Percentiles rank a stretch among this genome's conserved stretches.
Evolutionary conservation across 2,888 invertebrate genomes (phyloP).

Genomic region (Eurytoma californica): DNA sequence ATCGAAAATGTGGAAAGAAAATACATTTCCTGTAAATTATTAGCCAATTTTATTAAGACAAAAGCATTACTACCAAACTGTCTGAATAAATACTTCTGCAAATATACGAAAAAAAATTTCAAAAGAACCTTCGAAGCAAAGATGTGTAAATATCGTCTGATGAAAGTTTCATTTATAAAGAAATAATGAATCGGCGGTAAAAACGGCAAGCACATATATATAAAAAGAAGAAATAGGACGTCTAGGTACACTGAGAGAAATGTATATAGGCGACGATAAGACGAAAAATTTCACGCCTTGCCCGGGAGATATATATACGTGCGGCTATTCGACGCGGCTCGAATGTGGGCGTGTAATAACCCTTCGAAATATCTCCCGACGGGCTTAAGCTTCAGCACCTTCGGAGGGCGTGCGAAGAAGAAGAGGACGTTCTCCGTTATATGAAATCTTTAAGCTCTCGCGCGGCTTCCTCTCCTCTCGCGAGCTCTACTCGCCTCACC

Average conservation of each 20-base stretch:
- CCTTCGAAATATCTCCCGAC: constrained; percentile 54
- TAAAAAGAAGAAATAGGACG: not conserved
- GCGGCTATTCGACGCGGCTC: not conserved
- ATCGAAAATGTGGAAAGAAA: too few relatives aligned
- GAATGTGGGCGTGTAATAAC: constrained; percentile 47
- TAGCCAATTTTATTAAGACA: too few relatives aligned
- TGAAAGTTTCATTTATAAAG: constrained; percentile 9
- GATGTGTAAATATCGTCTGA: not conserved
- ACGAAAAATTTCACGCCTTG: not conserved
- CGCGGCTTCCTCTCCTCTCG: constrained; percentile 35
- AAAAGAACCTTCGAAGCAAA: not conserved
- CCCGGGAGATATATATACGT: constrained; percentile 14
- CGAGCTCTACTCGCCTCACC: constrained; percentile 51
- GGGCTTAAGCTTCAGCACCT: constrained; percentile 59
- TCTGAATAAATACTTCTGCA: too few relatives aligned
- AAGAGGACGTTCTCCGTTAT: constrained; percentile 57
- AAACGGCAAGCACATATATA: not conserved
- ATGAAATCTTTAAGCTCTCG: constrained; percentile 64
- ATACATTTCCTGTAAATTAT: too few relatives aligned
- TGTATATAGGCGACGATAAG: not conserved
- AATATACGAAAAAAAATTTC: too few relatives aligned
- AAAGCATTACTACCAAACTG: too few relatives aligned
- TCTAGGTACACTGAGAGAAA: not conserved
- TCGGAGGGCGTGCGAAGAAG: constrained; percentile 39
- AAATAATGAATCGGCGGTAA: constrained; percentile 1